Evolutionary conservation across 2,888 invertebrate genomes (phyloP).

Genomic region (Quadroppia sp.): DNA sequence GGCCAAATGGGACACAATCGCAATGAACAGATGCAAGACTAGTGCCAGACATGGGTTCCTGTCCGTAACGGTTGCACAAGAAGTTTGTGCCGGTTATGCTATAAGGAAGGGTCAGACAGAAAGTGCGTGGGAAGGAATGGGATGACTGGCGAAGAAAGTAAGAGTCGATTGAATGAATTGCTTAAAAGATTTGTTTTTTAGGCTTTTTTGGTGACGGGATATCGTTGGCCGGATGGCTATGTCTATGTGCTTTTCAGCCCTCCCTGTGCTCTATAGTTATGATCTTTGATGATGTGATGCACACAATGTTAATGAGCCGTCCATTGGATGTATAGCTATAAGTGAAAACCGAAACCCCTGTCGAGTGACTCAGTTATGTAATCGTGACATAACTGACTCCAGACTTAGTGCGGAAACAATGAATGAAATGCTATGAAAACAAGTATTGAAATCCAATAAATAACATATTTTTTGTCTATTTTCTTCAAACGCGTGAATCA

Average conservation of each 20-base stretch:
- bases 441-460: slow-evolving; percentile 25
- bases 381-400: slow-evolving; percentile 4
- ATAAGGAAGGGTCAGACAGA: slow-evolving; percentile 34
- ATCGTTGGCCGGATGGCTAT: slow-evolving; percentile 30
- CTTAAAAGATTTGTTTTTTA: slow-evolving; percentile 13
- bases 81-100: slow-evolving; percentile 26
- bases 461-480: neutral
- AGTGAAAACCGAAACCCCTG: slow-evolving; percentile 14
- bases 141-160: slow-evolving; percentile 4
- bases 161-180: slow-evolving; percentile 18
- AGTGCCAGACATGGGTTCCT: slow-evolving; percentile 6
- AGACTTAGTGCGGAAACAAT: neutral
- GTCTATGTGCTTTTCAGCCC: slow-evolving; percentile 1
- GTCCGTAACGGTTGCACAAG: slow-evolving; percentile 35
- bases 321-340: neutral
- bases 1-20: slow-evolving; percentile 35
- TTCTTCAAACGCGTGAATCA: neutral
- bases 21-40: slow-evolving; percentile 21
- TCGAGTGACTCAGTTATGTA: slow-evolving; percentile 15
- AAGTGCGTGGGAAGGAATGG: slow-evolving; percentile 26
- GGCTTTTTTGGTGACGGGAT: slow-evolving; percentile 2
- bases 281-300: slow-evolving; percentile 31
- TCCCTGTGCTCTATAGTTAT: slow-evolving; percentile 1
- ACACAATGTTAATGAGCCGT: slow-evolving; percentile 31
- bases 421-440: neutral